Percentiles rank a stretch among this genome's conserved stretches.
Conservation (phyloP, 2,113 vertebrate genomes). For the Podilymbus podiceps region DNA sequence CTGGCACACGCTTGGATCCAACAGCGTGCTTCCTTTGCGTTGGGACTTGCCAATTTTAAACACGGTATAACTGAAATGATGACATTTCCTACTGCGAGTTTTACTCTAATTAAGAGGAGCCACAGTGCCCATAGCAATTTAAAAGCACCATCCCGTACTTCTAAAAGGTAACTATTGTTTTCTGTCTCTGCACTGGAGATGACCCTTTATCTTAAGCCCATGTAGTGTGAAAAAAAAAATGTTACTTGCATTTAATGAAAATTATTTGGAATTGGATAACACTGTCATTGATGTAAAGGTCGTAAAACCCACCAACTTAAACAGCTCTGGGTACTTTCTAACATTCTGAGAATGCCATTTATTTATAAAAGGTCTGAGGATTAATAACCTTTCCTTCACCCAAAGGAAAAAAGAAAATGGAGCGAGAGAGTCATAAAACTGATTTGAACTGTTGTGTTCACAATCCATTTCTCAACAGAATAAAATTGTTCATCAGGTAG, state of each 20-base stretch:
- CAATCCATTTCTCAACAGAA: neutral
- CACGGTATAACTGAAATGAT: neutral
- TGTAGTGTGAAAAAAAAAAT: neutral
- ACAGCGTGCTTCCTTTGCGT: neutral
- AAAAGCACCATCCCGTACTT: neutral
- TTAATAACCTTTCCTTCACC: neutral
- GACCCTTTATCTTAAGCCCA: neutral
- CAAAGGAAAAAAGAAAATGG: neutral
- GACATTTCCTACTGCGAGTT: neutral
- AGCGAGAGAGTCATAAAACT: neutral
- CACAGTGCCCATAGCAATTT: neutral
- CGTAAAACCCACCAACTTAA: neutral
- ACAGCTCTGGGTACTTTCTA: neutral
- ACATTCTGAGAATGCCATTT: neutral
- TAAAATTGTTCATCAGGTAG: neutral
- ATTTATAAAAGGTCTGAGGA: neutral
- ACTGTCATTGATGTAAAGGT: neutral
- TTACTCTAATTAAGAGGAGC: neutral
- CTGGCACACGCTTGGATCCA: neutral
- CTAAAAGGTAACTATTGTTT: neutral
- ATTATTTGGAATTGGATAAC: neutral
- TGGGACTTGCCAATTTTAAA: neutral
- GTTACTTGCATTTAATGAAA: neutral
- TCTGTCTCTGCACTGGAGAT: neutral
- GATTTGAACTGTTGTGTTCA: neutral